phyloP scores from a whole-genome alignment of 2,888 invertebrate species.

The Oscheius onirici region DNA sequence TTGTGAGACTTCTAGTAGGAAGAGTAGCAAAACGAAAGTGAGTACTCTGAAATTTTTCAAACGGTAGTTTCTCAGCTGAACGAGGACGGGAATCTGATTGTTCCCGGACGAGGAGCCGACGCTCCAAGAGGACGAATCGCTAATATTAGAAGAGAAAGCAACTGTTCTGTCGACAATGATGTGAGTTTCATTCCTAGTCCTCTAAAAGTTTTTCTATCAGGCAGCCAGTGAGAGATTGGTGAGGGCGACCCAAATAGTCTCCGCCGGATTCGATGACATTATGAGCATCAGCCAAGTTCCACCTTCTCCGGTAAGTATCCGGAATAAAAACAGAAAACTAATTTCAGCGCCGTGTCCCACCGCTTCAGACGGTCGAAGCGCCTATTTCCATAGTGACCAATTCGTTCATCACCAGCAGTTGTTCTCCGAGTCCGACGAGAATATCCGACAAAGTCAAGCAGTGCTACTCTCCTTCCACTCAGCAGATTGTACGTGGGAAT shows the following conservation, averaged over 20 bases:
- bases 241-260: constrained; percentile 62
- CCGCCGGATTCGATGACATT: constrained; percentile 66
- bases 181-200: no score
- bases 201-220: no score
- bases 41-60: not conserved
- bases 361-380: constrained; percentile 35
- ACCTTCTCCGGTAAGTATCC: constrained; percentile 22
- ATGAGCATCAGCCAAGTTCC: constrained; percentile 36
- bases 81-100: constrained; percentile 37
- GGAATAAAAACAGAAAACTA: not conserved
- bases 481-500: constrained; percentile 67
- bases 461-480: constrained; percentile 69
- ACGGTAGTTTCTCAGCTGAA: constrained; percentile 24
- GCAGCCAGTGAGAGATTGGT: constrained; percentile 64
- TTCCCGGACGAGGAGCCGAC: constrained; percentile 35
- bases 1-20: constrained; percentile 21
- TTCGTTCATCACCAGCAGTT: constrained; percentile 64
- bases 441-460: constrained; percentile 54
- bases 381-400: constrained; percentile 70
- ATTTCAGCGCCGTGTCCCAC: not conserved
- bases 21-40: constrained; percentile 32
- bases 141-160: constrained; percentile 67
- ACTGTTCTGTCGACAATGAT: constrained; percentile 58
- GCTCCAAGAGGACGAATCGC: constrained; percentile 61
- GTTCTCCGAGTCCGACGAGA: constrained; percentile 68